These are phyloP conservation scores for Sesamia nonagrioides DNA, from an alignment of 1,140 invertebrate genomes.

Conservation along the genomic window DNA sequence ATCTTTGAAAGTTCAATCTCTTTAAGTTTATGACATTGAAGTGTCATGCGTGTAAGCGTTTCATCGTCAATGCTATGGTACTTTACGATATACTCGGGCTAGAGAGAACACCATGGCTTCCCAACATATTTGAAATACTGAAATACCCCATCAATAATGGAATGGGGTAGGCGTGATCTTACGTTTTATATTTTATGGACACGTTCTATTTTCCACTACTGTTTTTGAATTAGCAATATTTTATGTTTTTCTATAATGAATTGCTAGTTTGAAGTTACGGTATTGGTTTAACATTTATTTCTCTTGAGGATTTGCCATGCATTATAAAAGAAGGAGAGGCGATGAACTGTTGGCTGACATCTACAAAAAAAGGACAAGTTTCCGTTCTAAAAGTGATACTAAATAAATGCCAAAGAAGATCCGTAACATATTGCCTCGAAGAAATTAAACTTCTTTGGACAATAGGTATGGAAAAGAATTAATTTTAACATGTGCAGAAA, in stretches of 20 bases:
- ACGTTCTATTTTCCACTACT: not conserved
- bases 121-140: constrained; percentile 7
- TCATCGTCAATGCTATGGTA: not conserved
- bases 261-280: not conserved
- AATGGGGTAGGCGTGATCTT: not conserved
- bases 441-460: too few species aligned
- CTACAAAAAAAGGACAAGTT: too few species aligned
- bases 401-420: too few species aligned
- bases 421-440: too few species aligned
- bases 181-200: constrained; percentile 5
- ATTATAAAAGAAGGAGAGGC: too few species aligned
- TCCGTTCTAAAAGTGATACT: too few species aligned
- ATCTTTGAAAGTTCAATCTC: not conserved
- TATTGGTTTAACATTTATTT: not conserved
- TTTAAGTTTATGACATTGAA: not conserved
- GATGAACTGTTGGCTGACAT: too few species aligned
- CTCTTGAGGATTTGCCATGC: too few species aligned
- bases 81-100: not conserved
- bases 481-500: too few species aligned
- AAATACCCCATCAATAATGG: constrained; percentile 6
- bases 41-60: not conserved
- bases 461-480: too few species aligned
- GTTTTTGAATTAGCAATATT: not conserved
- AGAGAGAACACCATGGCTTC: not conserved
- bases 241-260: not conserved